Conservation (phyloP, 2,797 vertebrate genomes). For the Sitta carolinensis region DNA sequence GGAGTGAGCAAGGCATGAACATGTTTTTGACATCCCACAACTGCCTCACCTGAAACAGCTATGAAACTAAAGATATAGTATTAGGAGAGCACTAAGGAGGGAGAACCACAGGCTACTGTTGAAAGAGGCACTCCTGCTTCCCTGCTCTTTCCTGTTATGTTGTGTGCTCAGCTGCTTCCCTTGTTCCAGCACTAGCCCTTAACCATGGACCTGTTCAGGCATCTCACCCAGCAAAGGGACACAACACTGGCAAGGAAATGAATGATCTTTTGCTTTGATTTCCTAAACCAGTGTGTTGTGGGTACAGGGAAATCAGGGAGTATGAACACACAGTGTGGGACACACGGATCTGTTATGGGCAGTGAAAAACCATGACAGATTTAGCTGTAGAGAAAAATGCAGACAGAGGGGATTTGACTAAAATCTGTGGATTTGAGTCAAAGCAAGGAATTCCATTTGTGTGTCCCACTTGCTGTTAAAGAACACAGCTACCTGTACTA, state of each 20-base stretch:
- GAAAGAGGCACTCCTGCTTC: neutral
- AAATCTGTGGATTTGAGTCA: neutral
- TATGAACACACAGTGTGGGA: rapidly evolving
- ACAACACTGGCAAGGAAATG: neutral
- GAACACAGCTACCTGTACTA: neutral
- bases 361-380: neutral
- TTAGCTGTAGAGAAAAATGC: neutral
- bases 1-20: neutral
- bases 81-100: neutral
- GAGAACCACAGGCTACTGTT: neutral
- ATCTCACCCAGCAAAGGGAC: neutral
- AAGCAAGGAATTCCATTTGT: neutral
- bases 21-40: neutral
- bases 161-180: neutral
- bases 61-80: neutral
- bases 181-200: neutral
- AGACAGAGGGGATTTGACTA: neutral
- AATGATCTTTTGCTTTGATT: neutral
- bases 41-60: neutral
- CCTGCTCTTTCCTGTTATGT: neutral
- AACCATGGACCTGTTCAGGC: neutral
- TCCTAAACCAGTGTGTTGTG: neutral
- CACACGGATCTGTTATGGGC: neutral
- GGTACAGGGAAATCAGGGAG: neutral
- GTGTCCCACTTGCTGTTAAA: neutral